Evolutionary conservation across 2,888 invertebrate species (phyloP).

Genomic region (Meandrusa payeni): DNA sequence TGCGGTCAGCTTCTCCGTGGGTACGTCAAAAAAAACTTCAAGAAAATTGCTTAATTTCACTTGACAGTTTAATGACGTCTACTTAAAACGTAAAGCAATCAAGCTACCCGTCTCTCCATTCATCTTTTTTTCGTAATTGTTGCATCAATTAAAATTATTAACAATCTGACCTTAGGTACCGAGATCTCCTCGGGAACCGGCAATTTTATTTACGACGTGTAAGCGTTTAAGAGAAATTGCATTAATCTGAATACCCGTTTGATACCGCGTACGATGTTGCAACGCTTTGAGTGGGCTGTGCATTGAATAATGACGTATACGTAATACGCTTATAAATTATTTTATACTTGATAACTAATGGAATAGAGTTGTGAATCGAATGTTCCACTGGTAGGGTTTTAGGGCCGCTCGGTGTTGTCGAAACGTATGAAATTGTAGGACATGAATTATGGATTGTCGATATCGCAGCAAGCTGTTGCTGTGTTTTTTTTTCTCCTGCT

Average conservation of each 20-base stretch:
- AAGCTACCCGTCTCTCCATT: slow-evolving; percentile 29
- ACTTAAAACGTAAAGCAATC: slow-evolving; percentile 37
- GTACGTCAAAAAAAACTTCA: no score
- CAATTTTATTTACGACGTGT: slow-evolving; percentile 80
- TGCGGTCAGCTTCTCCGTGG: no score
- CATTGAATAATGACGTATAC: slow-evolving; percentile 43
- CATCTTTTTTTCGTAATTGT: slow-evolving; percentile 46
- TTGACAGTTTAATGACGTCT: slow-evolving; percentile 34
- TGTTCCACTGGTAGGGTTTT: slow-evolving; percentile 41
- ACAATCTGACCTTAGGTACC: slow-evolving; percentile 51
- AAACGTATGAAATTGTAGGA: slow-evolving; percentile 79
- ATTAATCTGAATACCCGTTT: slow-evolving; percentile 80
- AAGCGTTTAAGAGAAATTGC: slow-evolving; percentile 81
- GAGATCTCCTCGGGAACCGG: slow-evolving; percentile 59
- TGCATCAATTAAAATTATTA: slow-evolving; percentile 67
- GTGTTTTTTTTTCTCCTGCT: slow-evolving; percentile 76
- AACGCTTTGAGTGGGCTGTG: slow-evolving; percentile 61
- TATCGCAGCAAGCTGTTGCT: slow-evolving; percentile 80
- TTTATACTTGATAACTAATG: slow-evolving; percentile 38
- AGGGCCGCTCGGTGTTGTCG: slow-evolving; percentile 43
- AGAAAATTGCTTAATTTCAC: slow-evolving; percentile 33
- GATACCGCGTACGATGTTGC: slow-evolving; percentile 78
- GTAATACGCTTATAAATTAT: slow-evolving; percentile 34
- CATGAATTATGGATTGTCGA: slow-evolving; percentile 82
- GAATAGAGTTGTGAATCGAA: slow-evolving; percentile 52